These are phyloP conservation scores for Drosophila carrolli DNA, from an alignment of 1,140 invertebrate genomes.

Conservation along the genomic window DNA sequence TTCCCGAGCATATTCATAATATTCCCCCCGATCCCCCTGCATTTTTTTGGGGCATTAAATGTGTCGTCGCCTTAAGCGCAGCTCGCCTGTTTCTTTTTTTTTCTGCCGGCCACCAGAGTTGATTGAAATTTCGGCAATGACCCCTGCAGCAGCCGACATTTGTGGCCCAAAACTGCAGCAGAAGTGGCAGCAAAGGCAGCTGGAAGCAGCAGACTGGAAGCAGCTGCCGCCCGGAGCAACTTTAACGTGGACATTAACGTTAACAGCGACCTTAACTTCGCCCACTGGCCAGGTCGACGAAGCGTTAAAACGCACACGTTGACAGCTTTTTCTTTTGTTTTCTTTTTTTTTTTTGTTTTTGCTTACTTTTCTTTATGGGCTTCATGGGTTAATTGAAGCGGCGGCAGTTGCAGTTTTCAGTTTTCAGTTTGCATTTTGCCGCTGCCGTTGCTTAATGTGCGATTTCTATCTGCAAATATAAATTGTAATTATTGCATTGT, in stretches of 20 bases:
- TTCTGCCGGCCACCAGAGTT: constrained; percentile 65
- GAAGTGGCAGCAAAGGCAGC: constrained; percentile 33
- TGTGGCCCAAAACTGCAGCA: constrained; percentile 2
- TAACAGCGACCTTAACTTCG: constrained; percentile 22
- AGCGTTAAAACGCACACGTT: constrained; percentile 81
- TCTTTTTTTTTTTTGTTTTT: not conserved
- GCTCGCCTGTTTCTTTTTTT: constrained; percentile 14
- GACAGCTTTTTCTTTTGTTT: constrained; percentile 61
- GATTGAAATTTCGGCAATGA: constrained; percentile 70
- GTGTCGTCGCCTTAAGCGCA: not conserved
- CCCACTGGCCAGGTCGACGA: constrained; percentile 46
- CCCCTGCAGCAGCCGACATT: constrained; percentile 50
- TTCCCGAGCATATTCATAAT: not conserved
- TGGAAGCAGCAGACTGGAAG: constrained; percentile 47
- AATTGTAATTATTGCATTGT: constrained; percentile 83
- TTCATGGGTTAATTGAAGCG: constrained; percentile 32
- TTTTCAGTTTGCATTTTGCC: constrained; percentile 31
- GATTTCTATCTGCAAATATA: constrained; percentile 77
- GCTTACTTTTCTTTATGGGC: constrained; percentile 24
- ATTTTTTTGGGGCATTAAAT: constrained; percentile 13
- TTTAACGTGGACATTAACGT: constrained; percentile 34
- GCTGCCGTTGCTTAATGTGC: constrained; percentile 71
- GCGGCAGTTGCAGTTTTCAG: constrained; percentile 47
- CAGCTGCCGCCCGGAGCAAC: constrained; percentile 51
- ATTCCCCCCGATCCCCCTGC: not conserved